Base-by-base conservation (phyloP, 2,888 invertebrate species). In the Phengaris alcon region DNA sequence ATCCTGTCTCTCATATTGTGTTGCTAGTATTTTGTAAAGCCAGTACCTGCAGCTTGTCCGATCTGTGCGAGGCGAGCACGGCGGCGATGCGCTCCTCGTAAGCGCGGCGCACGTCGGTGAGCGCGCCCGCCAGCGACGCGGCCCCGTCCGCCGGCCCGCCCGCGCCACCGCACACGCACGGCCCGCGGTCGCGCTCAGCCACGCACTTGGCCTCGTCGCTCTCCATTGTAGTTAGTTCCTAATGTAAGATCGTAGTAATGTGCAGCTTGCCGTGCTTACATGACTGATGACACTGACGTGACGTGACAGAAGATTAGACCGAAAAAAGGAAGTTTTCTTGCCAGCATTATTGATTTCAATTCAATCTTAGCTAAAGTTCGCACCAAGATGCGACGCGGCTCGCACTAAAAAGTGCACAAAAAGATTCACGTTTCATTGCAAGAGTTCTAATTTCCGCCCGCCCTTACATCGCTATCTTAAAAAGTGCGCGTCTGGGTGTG, bases 51-150 rank as follows among this genome's bases (percentile, higher is more conserved):
- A 88, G 69, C 78, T 80, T 89, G 10, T 83, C 83, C 5, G 79
- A 51, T 0, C 86, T 88, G 0, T 91, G 93, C 12, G 87, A 84
- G 48, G 83, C 82, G 75, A 95, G 95, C 68, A 96, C 91, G 74
- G 93, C 87, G 55, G 90, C 88, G 86, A 96, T 89, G 77, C 95
- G 94, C 59, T 93, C 89, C 79, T 95, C 94, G 82, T 96, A 96
- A 0, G 95, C 89, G 75, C 88, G 86, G 82, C 95, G 95, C 79
- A 96, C 95, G 76, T 96, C 94, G 72, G 90, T 87, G 74, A 95
- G 90, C 79, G 96, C 94, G 70, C 84, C 88, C 75, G 88, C 46
- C 92, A 81, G 5, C 85, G 82, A 2, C 83, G 9, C 55, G 75
- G 73, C 82, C 85, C 57, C 79, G 64, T 83, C 83, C 22, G 73